Conservation (phyloP, 1,140 invertebrate species). For the Bombus haemorrhoidalis region DNA sequence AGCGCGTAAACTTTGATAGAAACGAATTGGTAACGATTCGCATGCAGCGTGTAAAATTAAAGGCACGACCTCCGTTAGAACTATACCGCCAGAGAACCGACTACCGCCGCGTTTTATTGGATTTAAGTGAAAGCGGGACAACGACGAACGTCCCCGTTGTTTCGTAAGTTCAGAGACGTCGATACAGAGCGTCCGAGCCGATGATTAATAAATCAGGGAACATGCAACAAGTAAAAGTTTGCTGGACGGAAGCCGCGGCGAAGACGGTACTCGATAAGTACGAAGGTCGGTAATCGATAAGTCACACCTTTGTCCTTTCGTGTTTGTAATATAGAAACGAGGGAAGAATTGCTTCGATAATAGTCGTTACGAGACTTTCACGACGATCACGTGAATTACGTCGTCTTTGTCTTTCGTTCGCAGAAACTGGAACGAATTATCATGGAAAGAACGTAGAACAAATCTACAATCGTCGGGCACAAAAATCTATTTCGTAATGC, state of each 20-base stretch:
- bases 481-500: not conserved
- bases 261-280: not conserved
- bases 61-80: not conserved
- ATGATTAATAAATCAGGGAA: not conserved
- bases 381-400: no score
- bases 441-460: not conserved
- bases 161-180: not conserved
- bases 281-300: not conserved
- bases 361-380: no score
- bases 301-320: not conserved
- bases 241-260: not conserved
- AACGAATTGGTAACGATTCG: conserved; percentile 8
- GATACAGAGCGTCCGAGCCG: not conserved
- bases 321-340: not conserved
- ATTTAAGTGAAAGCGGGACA: not conserved
- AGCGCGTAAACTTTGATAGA: not conserved
- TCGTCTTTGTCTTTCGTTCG: not conserved
- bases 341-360: not conserved
- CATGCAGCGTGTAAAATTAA: not conserved
- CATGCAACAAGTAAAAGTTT: conserved; percentile 1
- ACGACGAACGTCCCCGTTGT: not conserved
- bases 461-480: not conserved
- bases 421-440: not conserved
- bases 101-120: not conserved
- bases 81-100: not conserved